phyloP scores from a whole-genome alignment of 2,888 invertebrate genomes.

The Panopea generosa region DNA sequence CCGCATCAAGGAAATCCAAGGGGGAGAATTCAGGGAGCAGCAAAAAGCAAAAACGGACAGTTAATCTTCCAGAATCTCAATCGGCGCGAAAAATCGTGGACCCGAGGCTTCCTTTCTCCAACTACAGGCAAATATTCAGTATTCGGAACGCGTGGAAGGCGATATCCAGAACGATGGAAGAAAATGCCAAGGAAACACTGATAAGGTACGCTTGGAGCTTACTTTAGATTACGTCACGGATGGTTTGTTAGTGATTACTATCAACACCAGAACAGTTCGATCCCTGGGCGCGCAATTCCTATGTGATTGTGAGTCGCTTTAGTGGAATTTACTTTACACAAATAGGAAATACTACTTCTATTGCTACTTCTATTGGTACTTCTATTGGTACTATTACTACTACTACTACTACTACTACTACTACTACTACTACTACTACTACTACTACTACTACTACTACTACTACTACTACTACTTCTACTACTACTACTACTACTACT shows the following conservation, averaged over 20 bases:
- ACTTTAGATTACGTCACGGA: background rate
- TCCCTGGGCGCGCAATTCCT: no score
- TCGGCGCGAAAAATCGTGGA: constrained; percentile 75
- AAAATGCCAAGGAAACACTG: constrained; percentile 73
- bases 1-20: constrained; percentile 24
- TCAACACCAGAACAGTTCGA: no score
- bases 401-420: background rate
- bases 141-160: constrained; percentile 80
- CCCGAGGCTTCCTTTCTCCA: constrained; percentile 76
- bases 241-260: no score
- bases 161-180: constrained; percentile 69
- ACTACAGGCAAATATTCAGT: constrained; percentile 77
- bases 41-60: constrained; percentile 48
- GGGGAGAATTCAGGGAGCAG: constrained; percentile 10
- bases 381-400: background rate
- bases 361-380: background rate
- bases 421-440: background rate
- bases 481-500: background rate
- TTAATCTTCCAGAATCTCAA: constrained; percentile 66
- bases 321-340: background rate
- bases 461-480: background rate
- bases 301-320: background rate
- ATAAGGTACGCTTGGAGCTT: constrained; percentile 61
- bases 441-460: background rate
- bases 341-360: background rate